A percentile compares a stretch with the other conserved stretches of the same genome.
These are phyloP conservation scores for Acanthosoma haemorrhoidale DNA, from an alignment of 2,888 invertebrate species.

Conservation along the genomic window DNA sequence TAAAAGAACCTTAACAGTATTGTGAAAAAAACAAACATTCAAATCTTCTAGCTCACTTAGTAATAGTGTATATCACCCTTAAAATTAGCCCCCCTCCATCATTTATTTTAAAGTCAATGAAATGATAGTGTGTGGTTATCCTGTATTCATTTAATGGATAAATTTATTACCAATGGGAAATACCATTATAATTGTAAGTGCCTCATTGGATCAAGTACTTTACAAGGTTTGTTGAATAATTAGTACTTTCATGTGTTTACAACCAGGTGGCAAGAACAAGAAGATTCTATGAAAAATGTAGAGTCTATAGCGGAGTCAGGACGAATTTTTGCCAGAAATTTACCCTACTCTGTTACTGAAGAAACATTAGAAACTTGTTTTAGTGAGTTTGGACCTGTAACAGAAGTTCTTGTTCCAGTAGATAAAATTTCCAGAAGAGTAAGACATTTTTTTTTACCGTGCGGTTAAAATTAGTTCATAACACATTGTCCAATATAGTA, in stretches of 20 bases:
- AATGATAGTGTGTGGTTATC: too few species aligned
- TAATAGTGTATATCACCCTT: too few species aligned
- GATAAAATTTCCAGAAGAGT: constrained; percentile 66
- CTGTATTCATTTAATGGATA: too few species aligned
- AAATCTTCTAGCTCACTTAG: too few species aligned
- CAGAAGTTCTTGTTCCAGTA: constrained; percentile 84
- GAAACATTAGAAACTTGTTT: constrained; percentile 77
- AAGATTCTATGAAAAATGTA: constrained; percentile 59
- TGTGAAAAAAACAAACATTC: too few species aligned
- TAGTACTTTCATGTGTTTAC: neutral
- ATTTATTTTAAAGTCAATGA: too few species aligned
- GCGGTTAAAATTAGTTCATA: neutral
- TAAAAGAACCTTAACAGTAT: too few species aligned
- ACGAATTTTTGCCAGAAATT: constrained; percentile 84
- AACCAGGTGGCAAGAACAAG: constrained; percentile 57
- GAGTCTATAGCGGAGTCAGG: constrained; percentile 86
- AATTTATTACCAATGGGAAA: too few species aligned
- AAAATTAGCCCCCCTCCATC: too few species aligned
- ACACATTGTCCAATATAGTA: neutral
- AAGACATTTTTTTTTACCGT: neutral
- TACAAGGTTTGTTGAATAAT: too few species aligned
- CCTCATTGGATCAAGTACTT: too few species aligned
- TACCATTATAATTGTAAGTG: too few species aligned
- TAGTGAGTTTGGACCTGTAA: constrained; percentile 76
- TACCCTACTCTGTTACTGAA: constrained; percentile 80